Conservation (phyloP, 2,888 invertebrate genomes). For the Thecocarcelia acutangulata region DNA sequence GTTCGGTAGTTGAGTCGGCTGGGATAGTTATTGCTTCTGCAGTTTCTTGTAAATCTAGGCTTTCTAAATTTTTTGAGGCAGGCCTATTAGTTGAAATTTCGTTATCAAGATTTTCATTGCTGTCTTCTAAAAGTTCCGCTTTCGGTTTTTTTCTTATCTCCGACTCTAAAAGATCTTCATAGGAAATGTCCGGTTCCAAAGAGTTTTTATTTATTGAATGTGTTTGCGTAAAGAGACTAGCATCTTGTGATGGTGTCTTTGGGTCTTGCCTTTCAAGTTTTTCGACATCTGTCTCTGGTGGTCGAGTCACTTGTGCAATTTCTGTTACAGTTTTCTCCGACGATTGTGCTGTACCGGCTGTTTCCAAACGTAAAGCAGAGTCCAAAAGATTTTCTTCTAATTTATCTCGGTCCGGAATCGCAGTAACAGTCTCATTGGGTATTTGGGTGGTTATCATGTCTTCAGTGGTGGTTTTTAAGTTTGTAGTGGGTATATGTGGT, state of each 20-base stretch:
- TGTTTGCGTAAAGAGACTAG: too few relatives aligned
- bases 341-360: neutral
- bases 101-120: too few relatives aligned
- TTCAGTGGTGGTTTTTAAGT: neutral
- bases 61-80: neutral
- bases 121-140: too few relatives aligned
- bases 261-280: neutral
- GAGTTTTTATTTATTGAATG: neutral
- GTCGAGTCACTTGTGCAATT: neutral
- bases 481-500: constrained; percentile 5
- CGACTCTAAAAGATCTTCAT: neutral
- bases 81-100: too few relatives aligned
- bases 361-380: neutral
- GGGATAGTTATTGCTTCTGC: neutral
- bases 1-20: neutral
- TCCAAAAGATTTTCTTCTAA: neutral
- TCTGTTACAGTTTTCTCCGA: neutral
- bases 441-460: neutral
- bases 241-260: neutral
- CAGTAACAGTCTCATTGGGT: neutral
- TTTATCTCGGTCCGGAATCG: neutral
- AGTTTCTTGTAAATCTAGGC: neutral
- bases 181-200: neutral
- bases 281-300: too few relatives aligned
- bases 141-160: neutral